Conservation (phyloP, 2,797 vertebrate species). For the Diplodus sargus region DNA sequence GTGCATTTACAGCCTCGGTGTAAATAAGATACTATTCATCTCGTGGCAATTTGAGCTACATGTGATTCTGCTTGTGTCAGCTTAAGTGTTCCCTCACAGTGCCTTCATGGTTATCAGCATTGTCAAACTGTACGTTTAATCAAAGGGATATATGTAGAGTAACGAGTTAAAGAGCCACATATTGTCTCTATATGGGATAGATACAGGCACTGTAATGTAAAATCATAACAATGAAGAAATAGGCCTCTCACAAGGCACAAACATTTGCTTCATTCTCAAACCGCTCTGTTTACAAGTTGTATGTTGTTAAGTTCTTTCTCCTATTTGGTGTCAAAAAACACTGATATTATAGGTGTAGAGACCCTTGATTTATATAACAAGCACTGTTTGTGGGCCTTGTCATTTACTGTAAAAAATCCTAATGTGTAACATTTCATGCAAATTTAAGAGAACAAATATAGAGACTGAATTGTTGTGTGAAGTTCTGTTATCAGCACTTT, state of each 20-base stretch:
- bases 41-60: constrained; percentile 63
- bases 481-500: constrained; percentile 67
- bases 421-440: constrained; percentile 66
- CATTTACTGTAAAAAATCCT: constrained; percentile 72
- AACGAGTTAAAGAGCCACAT: constrained; percentile 53
- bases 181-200: constrained; percentile 28
- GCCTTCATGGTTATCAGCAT: constrained; percentile 82
- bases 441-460: constrained; percentile 50
- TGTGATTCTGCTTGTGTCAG: constrained; percentile 70
- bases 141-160: constrained; percentile 49
- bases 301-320: constrained; percentile 47
- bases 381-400: constrained; percentile 65
- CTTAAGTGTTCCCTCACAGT: constrained; percentile 77
- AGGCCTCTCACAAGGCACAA: constrained; percentile 37
- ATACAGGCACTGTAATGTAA: constrained; percentile 44
- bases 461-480: constrained; percentile 52
- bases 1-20: constrained; percentile 41
- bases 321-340: constrained; percentile 59
- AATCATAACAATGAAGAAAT: constrained; percentile 45
- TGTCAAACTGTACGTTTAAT: constrained; percentile 57
- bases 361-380: constrained; percentile 67
- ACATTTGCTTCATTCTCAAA: constrained; percentile 58
- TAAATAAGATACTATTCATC: constrained; percentile 70
- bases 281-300: constrained; percentile 69
- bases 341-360: constrained; percentile 62